Percentiles rank a stretch among this genome's conserved stretches.
Evolutionary conservation across 2,888 invertebrate species (phyloP).

Genomic region (Ptychoptera contaminata): DNA sequence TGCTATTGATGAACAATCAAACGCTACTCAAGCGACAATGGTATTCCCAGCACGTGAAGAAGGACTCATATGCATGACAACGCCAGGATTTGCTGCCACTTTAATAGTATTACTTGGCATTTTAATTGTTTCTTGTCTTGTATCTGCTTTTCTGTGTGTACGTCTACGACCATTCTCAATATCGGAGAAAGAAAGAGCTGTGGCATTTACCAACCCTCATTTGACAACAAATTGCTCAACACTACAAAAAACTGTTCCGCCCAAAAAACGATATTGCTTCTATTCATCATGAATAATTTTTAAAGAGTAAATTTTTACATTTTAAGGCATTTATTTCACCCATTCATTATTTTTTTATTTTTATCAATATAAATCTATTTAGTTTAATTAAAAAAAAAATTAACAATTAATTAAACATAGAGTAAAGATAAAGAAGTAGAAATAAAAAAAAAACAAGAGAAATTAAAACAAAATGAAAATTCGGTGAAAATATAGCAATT

Average conservation of each 20-base stretch:
- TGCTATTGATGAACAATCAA: conserved; percentile 51
- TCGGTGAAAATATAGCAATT: no score
- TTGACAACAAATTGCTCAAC: conserved; percentile 3
- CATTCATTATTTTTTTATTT: not conserved
- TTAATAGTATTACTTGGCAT: conserved; percentile 69
- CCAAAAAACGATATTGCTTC: conserved; percentile 31
- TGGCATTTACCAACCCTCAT: conserved; percentile 19
- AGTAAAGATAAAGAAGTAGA: no score
- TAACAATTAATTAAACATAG: no score
- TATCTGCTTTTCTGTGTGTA: conserved; percentile 74
- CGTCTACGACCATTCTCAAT: conserved; percentile 56
- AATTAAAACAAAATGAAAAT: not conserved
- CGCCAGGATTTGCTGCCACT: conserved; percentile 81
- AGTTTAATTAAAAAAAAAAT: no score
- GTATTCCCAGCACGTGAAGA: conserved; percentile 53
- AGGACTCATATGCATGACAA: conserved; percentile 81
- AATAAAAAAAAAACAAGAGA: no score
- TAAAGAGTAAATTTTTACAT: not conserved
- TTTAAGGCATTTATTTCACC: not conserved
- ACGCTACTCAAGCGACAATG: conserved; percentile 45
- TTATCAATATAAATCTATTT: no score
- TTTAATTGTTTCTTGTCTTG: conserved; percentile 66
- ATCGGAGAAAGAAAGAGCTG: conserved; percentile 27
- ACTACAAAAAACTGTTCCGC: conserved; percentile 6
- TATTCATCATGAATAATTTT: conserved; percentile 32